Base-by-base conservation (phyloP, 1,140 invertebrate genomes). In the Euwallacea similis region DNA sequence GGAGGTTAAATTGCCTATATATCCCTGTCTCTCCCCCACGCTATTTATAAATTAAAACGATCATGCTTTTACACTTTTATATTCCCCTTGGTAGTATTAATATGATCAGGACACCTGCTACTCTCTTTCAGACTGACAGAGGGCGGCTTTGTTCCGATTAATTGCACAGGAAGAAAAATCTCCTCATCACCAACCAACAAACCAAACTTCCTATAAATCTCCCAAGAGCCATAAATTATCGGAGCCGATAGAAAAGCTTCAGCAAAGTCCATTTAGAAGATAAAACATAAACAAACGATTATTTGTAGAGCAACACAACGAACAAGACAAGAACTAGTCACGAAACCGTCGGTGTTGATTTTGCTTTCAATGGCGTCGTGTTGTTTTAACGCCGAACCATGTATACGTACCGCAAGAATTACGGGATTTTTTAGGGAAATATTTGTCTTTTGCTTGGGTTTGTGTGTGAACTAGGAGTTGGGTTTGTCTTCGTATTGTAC, bases 301-400 rank as follows among this genome's bases (percentile, higher is more conserved):
- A 68, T 68, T 68, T 68, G 66, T 68, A 60, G 66, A 68, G 66
- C 56, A 68, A 59, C 10, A 33, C 21, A 42, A 56, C 66, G 66
- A 13, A 68, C 66, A 68, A 68, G 66, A 68, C 66, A 68, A 68
- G 66, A 68, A 56, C 66, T 68, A 68, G 66, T 68, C 66, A 68
- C 66, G 66, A 68, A 68, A 68, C 42, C 9, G 66, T 60, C 66
- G 66, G 66, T 60, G 66, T 68, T 68, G 66, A 68, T 68, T 68
- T 68, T 68, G 42, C 66, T 68, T 68, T 68, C 66, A 60, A 68
- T 66, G 41, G 42, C 55, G 66, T 59, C 58, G 56, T 68, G 66
- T 68, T 68, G 66, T 68, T 68, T 60, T 60, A 68, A 59, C 66
- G 56, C 55, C 66, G 43, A 44, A 66, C 10, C 64, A 54, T 64